Evolutionary conservation across 2,113 vertebrate genomes (phyloP), one percentile per base, ranked within the genome.

Genomic region (Antechinus stuartii): DNA sequence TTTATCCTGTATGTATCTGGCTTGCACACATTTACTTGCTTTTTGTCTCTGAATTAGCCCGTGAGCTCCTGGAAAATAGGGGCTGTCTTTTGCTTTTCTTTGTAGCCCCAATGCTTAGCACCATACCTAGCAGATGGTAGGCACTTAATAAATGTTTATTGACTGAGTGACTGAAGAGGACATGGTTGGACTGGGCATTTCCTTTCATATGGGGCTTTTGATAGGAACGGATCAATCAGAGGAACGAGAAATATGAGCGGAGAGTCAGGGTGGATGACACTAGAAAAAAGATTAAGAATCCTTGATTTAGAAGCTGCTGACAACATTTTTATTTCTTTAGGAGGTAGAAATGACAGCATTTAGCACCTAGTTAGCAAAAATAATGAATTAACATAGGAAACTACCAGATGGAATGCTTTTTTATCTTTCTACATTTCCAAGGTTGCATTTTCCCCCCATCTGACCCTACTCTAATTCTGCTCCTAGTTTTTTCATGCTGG

Each of bases 301-400:
- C 30, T n/a, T 76, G 61, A n/a, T 76, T 76, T n/a, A 76, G 68
- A 84, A 84, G n/a, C 19, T 84, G n/a, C 68, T 23, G 68, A 84
- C 68, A 84, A 42, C 19, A 42, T 42, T 84, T 84, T 84, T 22
- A 84, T 84, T 84, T 84, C n/a, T 42, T 84, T 35, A 84, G 68
- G 68, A 84, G 35, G 16, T 22, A 84, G 68, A 84, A 84, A 84
- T 84, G 68, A 84, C 68, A 84, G 68, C n/a, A 42, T 2, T 84
- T 84, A 84, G 68, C n/a, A 22, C 68, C 68, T 84, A 84, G 68
- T 84, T 84, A 84, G n/a, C 68, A 84, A 84, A 84, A 84, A 84
- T 84, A 84, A 84, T 84, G 68, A 42, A 84, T 84, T 42, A 84
- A 84, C 68, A 84, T 84, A 84, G 68, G 68, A 84, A 84, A 84